Evolutionary conservation across 1,140 invertebrate species (phyloP).

Genomic region (Telenomus remus): DNA sequence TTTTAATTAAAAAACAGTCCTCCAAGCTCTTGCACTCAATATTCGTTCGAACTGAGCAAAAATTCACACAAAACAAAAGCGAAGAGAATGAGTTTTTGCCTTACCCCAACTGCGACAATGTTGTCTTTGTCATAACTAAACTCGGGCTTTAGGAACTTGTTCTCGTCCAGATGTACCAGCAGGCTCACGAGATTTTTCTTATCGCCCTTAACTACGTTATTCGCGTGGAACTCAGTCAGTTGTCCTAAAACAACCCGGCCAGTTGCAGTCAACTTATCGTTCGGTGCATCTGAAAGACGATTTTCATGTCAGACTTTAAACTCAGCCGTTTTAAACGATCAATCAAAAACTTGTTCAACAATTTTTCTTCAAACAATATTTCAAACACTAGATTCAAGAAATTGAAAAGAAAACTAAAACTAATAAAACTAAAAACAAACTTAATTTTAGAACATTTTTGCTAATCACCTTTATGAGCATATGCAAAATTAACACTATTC

Average conservation of each 20-base stretch:
- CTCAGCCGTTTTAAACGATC: background rate
- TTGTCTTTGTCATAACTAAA: conserved; percentile 80
- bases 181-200: conserved; percentile 79
- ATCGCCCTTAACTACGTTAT: conserved; percentile 74
- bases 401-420: too few relatives aligned
- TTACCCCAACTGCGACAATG: conserved; percentile 71
- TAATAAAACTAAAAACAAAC: too few relatives aligned
- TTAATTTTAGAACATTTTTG: too few relatives aligned
- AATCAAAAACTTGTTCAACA: too few relatives aligned
- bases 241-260: conserved; percentile 80
- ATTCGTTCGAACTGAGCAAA: too few relatives aligned
- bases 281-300: conserved; percentile 67
- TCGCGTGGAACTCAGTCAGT: conserved; percentile 79
- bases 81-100: conserved; percentile 30
- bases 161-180: conserved; percentile 75
- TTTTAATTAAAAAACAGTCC: too few relatives aligned
- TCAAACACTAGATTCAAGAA: too few relatives aligned
- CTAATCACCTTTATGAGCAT: conserved; percentile 73
- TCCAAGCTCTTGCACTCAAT: too few relatives aligned
- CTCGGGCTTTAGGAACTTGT: conserved; percentile 81
- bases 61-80: too few relatives aligned
- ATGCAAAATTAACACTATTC: conserved; percentile 76
- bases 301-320: background rate
- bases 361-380: too few relatives aligned
- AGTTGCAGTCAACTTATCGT: conserved; percentile 76